Evolutionary conservation across 2,113 vertebrate genomes (phyloP).

Genomic region (Delphinapterus leucas): DNA sequence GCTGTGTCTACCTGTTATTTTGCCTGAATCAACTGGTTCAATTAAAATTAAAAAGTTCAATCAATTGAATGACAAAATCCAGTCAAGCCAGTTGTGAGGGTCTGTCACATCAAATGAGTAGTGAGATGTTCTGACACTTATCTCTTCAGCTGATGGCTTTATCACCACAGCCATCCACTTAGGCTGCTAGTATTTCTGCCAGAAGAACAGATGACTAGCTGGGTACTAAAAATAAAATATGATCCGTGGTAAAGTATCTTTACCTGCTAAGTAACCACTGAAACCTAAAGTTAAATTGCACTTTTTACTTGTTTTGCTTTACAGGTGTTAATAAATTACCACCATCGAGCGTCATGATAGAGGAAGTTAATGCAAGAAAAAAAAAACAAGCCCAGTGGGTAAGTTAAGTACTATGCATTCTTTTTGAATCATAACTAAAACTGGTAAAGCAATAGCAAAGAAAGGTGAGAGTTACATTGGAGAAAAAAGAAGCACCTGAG

Average conservation of each 20-base stretch:
- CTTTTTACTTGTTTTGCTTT: not conserved
- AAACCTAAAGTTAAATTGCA: not conserved
- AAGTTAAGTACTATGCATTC: not conserved
- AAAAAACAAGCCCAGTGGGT: conserved; percentile 71
- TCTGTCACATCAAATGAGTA: not conserved
- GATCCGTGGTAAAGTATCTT: not conserved
- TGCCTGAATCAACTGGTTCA: not conserved
- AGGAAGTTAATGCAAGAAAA: conserved; percentile 75
- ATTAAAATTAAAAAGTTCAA: not conserved
- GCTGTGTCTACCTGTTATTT: not conserved
- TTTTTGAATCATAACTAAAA: not conserved
- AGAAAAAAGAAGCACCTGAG: not conserved
- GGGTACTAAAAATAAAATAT: not conserved
- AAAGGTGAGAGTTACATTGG: not conserved
- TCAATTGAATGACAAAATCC: not conserved
- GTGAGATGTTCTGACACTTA: not conserved
- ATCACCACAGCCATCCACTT: not conserved
- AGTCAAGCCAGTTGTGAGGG: not conserved
- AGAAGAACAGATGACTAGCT: not conserved
- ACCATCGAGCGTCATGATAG: conserved; percentile 70
- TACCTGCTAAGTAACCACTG: not conserved
- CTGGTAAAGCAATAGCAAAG: not conserved
- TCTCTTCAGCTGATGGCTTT: not conserved
- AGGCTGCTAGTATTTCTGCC: not conserved
- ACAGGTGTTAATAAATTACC: conserved; percentile 78